phyloP scores from a whole-genome alignment of 2,888 invertebrate species.

The Smittia sp. region DNA sequence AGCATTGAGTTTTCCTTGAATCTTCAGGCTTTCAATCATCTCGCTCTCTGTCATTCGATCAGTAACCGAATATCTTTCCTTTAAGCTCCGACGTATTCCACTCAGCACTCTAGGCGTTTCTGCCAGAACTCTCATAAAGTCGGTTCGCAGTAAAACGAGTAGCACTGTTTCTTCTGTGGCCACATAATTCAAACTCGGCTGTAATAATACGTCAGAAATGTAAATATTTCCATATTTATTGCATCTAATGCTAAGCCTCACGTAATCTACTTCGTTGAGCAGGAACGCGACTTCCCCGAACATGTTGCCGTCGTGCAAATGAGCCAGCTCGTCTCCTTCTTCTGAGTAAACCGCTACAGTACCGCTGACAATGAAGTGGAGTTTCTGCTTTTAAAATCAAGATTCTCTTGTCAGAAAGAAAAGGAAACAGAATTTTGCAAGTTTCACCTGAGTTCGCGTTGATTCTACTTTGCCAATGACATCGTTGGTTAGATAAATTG shows the following conservation, averaged over 20 bases:
- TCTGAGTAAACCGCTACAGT: constrained; percentile 26
- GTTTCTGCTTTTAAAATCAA: constrained; percentile 16
- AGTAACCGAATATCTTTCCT: neutral
- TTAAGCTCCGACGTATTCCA: neutral
- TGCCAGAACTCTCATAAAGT: constrained; percentile 9
- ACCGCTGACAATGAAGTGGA: constrained; percentile 29
- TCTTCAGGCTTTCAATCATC: too few relatives aligned
- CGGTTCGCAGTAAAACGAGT: neutral
- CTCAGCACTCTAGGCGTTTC: neutral
- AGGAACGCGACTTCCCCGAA: constrained; percentile 39
- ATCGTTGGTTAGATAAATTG: constrained; percentile 10
- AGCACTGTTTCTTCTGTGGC: constrained; percentile 19
- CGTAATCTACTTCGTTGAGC: neutral
- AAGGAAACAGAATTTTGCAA: too few relatives aligned
- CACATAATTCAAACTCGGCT: constrained; percentile 12
- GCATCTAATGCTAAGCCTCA: neutral
- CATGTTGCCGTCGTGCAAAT: constrained; percentile 33
- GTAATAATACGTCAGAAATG: neutral
- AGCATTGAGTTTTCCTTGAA: too few relatives aligned
- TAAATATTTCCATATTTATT: neutral
- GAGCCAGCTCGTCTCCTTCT: constrained; percentile 31
- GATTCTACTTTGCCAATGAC: constrained; percentile 16
- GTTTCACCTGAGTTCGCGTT: neutral
- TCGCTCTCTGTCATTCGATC: too few relatives aligned
- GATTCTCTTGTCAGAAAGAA: neutral